These are phyloP conservation scores for Brachyrhaphis roseni DNA, from an alignment of 2,797 vertebrate species.

Conservation along the genomic window DNA sequence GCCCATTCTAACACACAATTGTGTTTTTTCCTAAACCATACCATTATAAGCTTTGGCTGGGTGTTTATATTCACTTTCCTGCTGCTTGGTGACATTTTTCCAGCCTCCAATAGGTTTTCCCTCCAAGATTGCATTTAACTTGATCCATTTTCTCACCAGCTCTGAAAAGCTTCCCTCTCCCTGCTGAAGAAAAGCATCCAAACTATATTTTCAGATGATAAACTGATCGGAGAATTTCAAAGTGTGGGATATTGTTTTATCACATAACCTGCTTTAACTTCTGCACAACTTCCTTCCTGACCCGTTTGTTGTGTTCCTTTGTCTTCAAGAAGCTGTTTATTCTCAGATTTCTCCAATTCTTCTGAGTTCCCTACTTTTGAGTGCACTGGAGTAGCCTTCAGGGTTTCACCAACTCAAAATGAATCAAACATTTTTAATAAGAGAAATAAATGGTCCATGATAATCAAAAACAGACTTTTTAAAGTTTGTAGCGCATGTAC, in stretches of 20 bases:
- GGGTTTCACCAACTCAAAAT: too few relatives aligned
- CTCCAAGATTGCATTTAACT: background rate
- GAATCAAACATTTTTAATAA: too few relatives aligned
- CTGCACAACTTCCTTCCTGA: background rate
- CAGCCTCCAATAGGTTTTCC: background rate
- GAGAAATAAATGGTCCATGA: too few relatives aligned
- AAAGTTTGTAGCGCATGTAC: too few relatives aligned
- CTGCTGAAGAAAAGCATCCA: background rate
- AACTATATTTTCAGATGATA: background rate
- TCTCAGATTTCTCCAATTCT: background rate
- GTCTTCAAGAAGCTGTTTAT: background rate
- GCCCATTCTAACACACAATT: background rate
- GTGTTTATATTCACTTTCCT: background rate
- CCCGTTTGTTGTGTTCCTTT: background rate
- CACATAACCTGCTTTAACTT: background rate
- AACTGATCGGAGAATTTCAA: background rate
- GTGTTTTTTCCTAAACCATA: background rate
- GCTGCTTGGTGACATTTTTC: background rate
- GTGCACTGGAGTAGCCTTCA: background rate
- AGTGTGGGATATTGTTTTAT: background rate
- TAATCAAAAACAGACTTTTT: too few relatives aligned
- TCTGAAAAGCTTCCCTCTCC: background rate
- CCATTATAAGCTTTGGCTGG: background rate
- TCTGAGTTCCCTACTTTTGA: too few relatives aligned
- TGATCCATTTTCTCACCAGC: background rate